Base-by-base conservation (phyloP, 2,888 invertebrate genomes). In the Parnassius glacialis region DNA sequence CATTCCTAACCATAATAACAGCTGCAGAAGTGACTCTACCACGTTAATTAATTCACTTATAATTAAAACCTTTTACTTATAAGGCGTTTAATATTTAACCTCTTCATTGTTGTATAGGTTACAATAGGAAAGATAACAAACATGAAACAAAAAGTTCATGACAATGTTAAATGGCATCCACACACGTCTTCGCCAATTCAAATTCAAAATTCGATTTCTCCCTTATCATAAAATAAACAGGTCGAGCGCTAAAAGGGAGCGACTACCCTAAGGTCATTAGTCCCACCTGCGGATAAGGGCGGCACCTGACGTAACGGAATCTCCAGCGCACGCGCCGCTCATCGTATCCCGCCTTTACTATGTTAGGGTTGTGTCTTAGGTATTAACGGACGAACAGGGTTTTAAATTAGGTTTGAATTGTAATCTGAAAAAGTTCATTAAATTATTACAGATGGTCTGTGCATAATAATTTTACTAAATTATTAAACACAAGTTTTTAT, bases 281-380 rank as follows among this genome's bases (percentile, higher is more conserved):
- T 45, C 61, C 63, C 64, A 66, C 64, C 62, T 62, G 65, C 61
- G 64, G 61, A 56, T 43, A 41, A 57, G 61, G 66, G 69, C 50
- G 70, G 67, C 79, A 87, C 88, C 87, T 87, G 88, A 87, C 84
- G 82, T 83, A 84, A 83, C 87, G 85, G 86, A 81, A 78, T 73
- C 75, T 69, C 59, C 50, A 12, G 74, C 79, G 81, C 87, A 79
- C 83, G 85, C 80, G 85, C 76, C 71, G 52, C 56, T 53, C 34
- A 9, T 54, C 45, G 63, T 52, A 77, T 78, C 77, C 74, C 81
- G 81, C 79, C 80, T 73, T 78, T 73, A 76, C 67, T 57, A 52
- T 13, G 50, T 9, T 34, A 62, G 61, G 61, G 61, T n/a, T 62
- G 61, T 11, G 52, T 34, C 58, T 52, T 44, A 13, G 20, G 44